These are phyloP conservation scores for Platycnemis pennipes DNA, from an alignment of 2,888 invertebrate species.

Conservation along the genomic window DNA sequence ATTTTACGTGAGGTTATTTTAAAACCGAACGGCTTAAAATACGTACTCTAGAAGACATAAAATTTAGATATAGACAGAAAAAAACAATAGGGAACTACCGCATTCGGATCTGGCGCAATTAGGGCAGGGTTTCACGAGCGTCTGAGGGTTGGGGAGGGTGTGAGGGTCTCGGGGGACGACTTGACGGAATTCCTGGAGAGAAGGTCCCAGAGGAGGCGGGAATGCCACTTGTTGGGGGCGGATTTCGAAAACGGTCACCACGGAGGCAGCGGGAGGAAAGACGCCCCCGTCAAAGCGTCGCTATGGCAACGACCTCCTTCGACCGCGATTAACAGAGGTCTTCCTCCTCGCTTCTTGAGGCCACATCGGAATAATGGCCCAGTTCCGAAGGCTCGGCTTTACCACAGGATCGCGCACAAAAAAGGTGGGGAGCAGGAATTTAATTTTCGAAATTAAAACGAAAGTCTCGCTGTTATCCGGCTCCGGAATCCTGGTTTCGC, in stretches of 20 bases:
- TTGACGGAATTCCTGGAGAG: too few relatives aligned
- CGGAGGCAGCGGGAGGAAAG: neutral
- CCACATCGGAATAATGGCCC: neutral
- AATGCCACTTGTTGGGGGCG: conserved; percentile 3
- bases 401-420: neutral
- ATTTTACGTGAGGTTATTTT: too few relatives aligned
- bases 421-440: neutral
- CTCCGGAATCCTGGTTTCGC: neutral
- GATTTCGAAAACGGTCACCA: neutral
- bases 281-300: neutral
- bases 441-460: conserved; percentile 4
- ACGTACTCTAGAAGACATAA: too few relatives aligned
- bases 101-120: neutral
- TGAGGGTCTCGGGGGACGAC: neutral
- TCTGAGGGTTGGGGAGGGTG: neutral
- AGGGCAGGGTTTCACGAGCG: neutral
- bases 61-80: too few relatives aligned
- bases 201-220: neutral
- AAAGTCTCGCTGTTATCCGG: neutral
- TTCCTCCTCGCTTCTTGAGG: neutral
- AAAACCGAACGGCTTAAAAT: too few relatives aligned
- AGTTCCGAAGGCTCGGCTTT: neutral
- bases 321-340: neutral
- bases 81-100: too few relatives aligned
- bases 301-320: neutral